Base-by-base conservation (phyloP, 1,140 invertebrate species). In the Apis cerana region DNA sequence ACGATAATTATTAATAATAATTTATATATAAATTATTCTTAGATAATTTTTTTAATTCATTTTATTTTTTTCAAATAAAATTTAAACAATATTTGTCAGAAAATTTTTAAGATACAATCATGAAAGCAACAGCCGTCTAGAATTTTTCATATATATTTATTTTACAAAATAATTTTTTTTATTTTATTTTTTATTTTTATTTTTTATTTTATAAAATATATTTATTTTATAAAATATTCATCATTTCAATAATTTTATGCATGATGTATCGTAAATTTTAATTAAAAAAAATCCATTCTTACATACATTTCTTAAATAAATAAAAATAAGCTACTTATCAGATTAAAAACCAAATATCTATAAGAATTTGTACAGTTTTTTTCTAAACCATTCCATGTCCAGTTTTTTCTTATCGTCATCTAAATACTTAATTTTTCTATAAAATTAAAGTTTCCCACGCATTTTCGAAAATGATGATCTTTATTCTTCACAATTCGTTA, bases 401-500 rank as follows among this genome's bases (percentile, higher is more conserved):
- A 17, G 33, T 21, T 33, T 3, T 17, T 33, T 10, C 10, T 19
- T 15, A 15, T 23, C 8, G 15, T 10, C 17, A 72, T 59, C 52
- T 33, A 56, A 80, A 65, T 54, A 19, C 69, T 62, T 69, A 43
- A 83, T 82, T 78, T 67, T 82, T 84, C 23, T 75, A 48, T 23
- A 67, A 64, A 52, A 64, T 62, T 59, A 58, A 52, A 80, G 59
- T 75, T 88, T 82, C 17, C 77, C 54, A 33, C 56, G 64, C 62
- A 80, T 88, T 80, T 56, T 80, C 77, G 19, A 43, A 75, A 75
- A 77, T 68, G 79, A 43, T 43, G 7, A 83, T 72, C 74, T 64
- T 64, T 75, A 88, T 89, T 87, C 85, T 90, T 89, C 56, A 54
- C 79, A 77, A 83, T 83, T 65, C 89, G 87, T 89, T 91, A 88